Evolutionary conservation across 2,888 invertebrate species (phyloP).

Genomic region (Meliscaeva auricollis): DNA sequence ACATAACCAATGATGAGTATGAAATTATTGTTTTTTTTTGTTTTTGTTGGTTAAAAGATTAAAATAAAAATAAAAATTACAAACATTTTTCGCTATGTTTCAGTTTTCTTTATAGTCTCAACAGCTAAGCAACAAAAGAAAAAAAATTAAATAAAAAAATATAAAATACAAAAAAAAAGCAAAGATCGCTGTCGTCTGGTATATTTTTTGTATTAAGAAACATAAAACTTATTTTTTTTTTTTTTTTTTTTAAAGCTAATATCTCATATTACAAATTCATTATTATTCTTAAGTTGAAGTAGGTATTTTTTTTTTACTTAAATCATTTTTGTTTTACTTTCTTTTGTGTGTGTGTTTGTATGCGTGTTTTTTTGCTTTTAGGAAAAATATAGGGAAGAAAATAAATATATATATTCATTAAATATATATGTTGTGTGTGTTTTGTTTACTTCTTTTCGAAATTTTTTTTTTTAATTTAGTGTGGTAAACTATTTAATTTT

Average conservation of each 20-base stretch:
- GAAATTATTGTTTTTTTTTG: no score
- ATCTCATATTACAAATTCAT: slow-evolving; percentile 67
- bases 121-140: slow-evolving; percentile 53
- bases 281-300: slow-evolving; percentile 64
- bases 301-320: slow-evolving; percentile 38
- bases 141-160: slow-evolving; percentile 11
- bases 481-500: slow-evolving; percentile 69
- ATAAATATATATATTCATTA: slow-evolving; percentile 27
- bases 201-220: slow-evolving; percentile 42
- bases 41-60: not conserved
- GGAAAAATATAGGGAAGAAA: slow-evolving; percentile 66
- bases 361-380: slow-evolving; percentile 71
- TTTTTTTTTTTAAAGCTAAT: slow-evolving; percentile 69
- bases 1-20: not conserved
- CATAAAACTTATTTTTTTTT: slow-evolving; percentile 25
- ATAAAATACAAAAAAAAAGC: slow-evolving; percentile 17
- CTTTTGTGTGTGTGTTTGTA: slow-evolving; percentile 65
- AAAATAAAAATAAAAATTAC: not conserved
- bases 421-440: slow-evolving; percentile 16
- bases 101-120: slow-evolving; percentile 19
- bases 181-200: slow-evolving; percentile 39
- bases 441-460: slow-evolving; percentile 35
- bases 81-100: slow-evolving; percentile 1
- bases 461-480: slow-evolving; percentile 59
- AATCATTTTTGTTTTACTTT: slow-evolving; percentile 30